Conservation (phyloP, 2,113 vertebrate genomes). For the Proterorhinus semilunaris region DNA sequence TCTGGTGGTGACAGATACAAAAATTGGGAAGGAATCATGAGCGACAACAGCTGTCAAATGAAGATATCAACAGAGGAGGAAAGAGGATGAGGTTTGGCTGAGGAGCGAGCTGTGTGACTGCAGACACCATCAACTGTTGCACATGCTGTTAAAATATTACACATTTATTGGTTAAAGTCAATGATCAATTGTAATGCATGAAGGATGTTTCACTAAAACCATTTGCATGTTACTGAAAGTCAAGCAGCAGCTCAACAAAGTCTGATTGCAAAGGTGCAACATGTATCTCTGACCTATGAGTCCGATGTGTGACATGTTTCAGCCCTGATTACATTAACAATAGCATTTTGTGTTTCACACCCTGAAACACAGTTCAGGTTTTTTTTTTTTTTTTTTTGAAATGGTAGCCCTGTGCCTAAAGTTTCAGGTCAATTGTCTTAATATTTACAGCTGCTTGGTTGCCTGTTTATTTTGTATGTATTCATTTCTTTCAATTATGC, state of each 20-base stretch:
- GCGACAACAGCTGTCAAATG: neutral
- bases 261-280: conserved; percentile 53
- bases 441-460: too few relatives aligned
- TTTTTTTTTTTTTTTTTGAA: too few relatives aligned
- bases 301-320: conserved; percentile 60
- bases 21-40: neutral
- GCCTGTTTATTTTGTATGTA: too few relatives aligned
- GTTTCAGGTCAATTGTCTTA: too few relatives aligned
- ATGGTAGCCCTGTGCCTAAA: neutral
- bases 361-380: conserved; percentile 33
- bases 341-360: conserved; percentile 72
- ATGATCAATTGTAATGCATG: neutral
- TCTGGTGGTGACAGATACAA: neutral
- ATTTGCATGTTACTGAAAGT: conserved; percentile 14
- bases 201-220: neutral
- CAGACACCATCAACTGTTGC: neutral
- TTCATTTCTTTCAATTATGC: too few relatives aligned
- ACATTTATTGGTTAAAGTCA: too few relatives aligned
- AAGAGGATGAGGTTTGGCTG: too few relatives aligned
- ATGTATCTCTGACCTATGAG: conserved; percentile 61
- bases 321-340: conserved; percentile 60
- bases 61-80: neutral
- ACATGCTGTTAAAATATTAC: too few relatives aligned
- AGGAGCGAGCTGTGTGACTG: neutral
- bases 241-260: conserved; percentile 53